Conservation (phyloP, 2,888 invertebrate genomes). For the Homarus gammarus region DNA sequence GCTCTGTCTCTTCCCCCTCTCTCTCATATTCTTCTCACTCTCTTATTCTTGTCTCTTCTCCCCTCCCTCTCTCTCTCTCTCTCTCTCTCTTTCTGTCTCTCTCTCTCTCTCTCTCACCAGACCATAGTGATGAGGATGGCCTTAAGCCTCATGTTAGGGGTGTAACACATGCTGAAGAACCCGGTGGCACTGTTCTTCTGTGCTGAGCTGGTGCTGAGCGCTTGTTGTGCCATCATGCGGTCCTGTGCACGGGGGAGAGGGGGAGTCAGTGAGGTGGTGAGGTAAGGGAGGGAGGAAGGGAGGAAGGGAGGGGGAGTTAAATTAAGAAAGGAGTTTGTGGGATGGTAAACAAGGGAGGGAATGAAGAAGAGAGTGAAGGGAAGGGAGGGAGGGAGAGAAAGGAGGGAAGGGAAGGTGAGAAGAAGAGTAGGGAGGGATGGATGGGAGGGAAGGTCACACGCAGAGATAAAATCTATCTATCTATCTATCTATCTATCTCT, state of each 20-base stretch:
- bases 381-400: background rate
- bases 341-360: background rate
- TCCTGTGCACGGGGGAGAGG: constrained; percentile 38
- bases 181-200: constrained; percentile 84
- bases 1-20: no score
- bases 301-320: background rate
- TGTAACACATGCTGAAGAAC: constrained; percentile 61
- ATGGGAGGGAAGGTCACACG: no score
- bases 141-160: constrained; percentile 75
- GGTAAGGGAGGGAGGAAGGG: background rate
- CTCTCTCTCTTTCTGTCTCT: background rate
- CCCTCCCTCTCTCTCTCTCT: no score
- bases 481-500: no score
- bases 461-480: no score
- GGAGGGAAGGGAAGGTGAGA: background rate
- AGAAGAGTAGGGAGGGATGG: background rate
- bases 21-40: no score
- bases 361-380: background rate
- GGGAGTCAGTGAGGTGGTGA: background rate
- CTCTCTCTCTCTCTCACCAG: constrained; percentile 82
- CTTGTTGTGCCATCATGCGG: constrained; percentile 74
- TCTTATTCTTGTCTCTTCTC: no score
- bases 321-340: background rate
- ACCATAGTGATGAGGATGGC: constrained; percentile 87
- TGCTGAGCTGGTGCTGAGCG: constrained; percentile 72